Conservation (phyloP, 2,797 vertebrate genomes). For the Chaetodon trifasciatus region DNA sequence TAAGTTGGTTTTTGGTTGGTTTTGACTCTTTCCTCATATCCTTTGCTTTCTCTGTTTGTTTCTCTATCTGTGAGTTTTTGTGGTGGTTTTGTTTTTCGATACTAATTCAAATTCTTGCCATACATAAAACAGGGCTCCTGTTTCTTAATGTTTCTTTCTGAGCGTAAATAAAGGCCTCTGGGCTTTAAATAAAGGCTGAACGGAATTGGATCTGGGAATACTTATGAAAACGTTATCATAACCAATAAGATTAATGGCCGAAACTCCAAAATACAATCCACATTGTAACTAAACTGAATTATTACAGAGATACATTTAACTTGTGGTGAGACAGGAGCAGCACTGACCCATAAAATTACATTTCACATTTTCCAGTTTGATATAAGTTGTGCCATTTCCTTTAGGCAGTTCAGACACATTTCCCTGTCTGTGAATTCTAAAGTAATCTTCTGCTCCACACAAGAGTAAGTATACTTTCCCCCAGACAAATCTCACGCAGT, state of each 20-base stretch:
- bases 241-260: background rate
- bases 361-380: slow-evolving; percentile 42
- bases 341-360: slow-evolving; percentile 48
- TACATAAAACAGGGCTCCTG: background rate
- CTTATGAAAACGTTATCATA: background rate
- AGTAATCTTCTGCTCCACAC: slow-evolving; percentile 51
- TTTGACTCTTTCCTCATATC: background rate
- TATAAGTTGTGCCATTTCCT: slow-evolving; percentile 38
- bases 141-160: slow-evolving; percentile 3
- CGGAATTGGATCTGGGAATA: slow-evolving; percentile 9
- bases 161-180: background rate
- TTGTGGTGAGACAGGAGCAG: slow-evolving; percentile 6
- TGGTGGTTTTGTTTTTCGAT: background rate
- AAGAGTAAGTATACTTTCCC: slow-evolving; percentile 35
- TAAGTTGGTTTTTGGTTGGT: background rate
- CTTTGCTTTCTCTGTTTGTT: background rate
- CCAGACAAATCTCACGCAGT: slow-evolving; percentile 48
- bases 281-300: slow-evolving; percentile 7
- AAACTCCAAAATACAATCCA: slow-evolving; percentile 1
- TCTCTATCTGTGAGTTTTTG: background rate
- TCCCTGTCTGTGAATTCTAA: slow-evolving; percentile 52
- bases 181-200: slow-evolving; percentile 5
- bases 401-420: slow-evolving; percentile 40
- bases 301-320: slow-evolving; percentile 4
- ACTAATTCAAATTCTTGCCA: background rate